Conservation (phyloP, 2,797 vertebrate genomes). For the Alectoris magna region DNA sequence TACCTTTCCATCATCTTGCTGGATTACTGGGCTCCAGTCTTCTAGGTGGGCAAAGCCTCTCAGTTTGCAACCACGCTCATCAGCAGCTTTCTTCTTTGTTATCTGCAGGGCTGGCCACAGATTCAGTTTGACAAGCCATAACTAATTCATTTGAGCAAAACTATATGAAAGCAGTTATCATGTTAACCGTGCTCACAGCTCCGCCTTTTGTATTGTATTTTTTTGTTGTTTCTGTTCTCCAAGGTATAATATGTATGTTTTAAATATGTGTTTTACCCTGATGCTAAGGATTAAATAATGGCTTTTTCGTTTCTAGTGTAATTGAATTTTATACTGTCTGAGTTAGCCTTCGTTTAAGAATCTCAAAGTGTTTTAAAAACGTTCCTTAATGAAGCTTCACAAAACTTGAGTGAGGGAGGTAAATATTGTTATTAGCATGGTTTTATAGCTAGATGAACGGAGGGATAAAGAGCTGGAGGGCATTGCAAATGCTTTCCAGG, state of each 20-base stretch:
- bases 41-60: background rate
- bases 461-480: background rate
- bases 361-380: background rate
- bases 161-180: conserved; percentile 8
- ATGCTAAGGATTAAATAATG: background rate
- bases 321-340: conserved; percentile 41
- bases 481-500: background rate
- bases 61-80: background rate
- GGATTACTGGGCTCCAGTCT: conserved; percentile 1
- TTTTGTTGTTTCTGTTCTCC: background rate
- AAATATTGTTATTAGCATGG: conserved; percentile 11
- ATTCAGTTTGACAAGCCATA: conserved; percentile 39
- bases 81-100: background rate
- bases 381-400: conserved; percentile 33
- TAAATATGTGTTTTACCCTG: background rate
- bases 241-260: background rate
- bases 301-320: conserved; percentile 18
- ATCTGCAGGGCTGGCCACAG: background rate
- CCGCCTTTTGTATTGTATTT: background rate
- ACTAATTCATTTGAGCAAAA: conserved; percentile 42
- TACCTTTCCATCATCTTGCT: conserved; percentile 3
- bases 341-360: conserved; percentile 8
- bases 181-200: background rate
- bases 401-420: background rate
- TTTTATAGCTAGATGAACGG: background rate